phyloP scores from a whole-genome alignment of 1,140 invertebrate species.

The fruit fly (Drosophila melanogaster) region Release_6_plus_ISO1_MT NC_004354.4:21037501-21038000 shows the following conservation, averaged over 20 bases:
- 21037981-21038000: constrained; percentile 36
- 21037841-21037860: constrained; percentile 7
- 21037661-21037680: constrained; percentile 94
- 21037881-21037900: constrained; percentile 2
- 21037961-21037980: constrained; percentile 16
- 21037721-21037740: constrained; percentile 15
- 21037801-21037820: constrained; percentile 11
- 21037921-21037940: constrained; percentile 4
- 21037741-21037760: constrained; percentile 26
- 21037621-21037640: constrained; percentile 95
- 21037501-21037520: constrained; percentile 11
- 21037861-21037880: constrained; percentile 3
- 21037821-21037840: constrained; percentile 3
- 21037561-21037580: constrained; percentile 22
- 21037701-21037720: constrained; percentile 91
- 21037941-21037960: constrained; percentile 1
- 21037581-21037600: constrained; percentile 9
- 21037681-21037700: constrained; percentile 95
- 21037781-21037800: constrained; percentile 9
- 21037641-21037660: constrained; percentile 96
- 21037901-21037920: constrained; percentile 15
- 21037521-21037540: not conserved
- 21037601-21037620: constrained; percentile 92
- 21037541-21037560: constrained; percentile 15
- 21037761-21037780: constrained; percentile 39